phyloP scores from a whole-genome alignment of 2,888 invertebrate species.

The Arrhopalites spinosus region DNA sequence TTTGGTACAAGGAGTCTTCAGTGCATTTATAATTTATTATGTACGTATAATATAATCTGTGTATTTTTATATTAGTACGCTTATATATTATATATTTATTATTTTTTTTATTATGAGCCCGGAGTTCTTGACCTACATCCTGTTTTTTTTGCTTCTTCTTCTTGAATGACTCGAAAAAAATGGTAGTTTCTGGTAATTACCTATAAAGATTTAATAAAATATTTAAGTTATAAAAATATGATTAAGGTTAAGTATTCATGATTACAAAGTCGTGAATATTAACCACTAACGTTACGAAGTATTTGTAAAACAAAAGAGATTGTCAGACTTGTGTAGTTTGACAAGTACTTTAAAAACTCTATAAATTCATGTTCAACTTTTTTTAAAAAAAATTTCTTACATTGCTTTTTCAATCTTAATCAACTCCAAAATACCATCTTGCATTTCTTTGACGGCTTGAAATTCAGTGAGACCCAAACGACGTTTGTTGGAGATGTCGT shows the following conservation, averaged over 20 bases:
- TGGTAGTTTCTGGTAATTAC: not conserved
- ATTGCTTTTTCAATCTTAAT: conserved; percentile 61
- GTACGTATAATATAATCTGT: not conserved
- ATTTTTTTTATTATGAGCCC: conserved; percentile 26
- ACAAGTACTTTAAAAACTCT: too few species aligned
- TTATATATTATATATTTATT: conserved; percentile 24
- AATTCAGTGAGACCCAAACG: conserved; percentile 64
- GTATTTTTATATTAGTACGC: conserved; percentile 16
- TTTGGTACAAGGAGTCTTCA: conserved; percentile 17
- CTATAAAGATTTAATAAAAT: too few species aligned
- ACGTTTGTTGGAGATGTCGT: conserved; percentile 64
- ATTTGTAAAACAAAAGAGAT: too few species aligned
- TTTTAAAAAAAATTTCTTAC: too few species aligned
- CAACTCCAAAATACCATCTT: conserved; percentile 62
- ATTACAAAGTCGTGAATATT: too few species aligned
- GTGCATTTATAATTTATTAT: conserved; percentile 1
- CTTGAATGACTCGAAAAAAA: conserved; percentile 28
- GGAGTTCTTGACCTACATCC: conserved; percentile 33
- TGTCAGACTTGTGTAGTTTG: too few species aligned
- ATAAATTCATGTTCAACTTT: too few species aligned
- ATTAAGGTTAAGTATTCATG: too few species aligned
- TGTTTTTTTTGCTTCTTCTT: too few species aligned
- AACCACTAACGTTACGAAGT: too few species aligned
- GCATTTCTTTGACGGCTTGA: conserved; percentile 64
- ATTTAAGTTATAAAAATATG: too few species aligned